A percentile compares a stretch with the other conserved stretches of the same genome.
Evolutionary conservation across 2,888 invertebrate species (phyloP).

Genomic region (Andrena praecox): DNA sequence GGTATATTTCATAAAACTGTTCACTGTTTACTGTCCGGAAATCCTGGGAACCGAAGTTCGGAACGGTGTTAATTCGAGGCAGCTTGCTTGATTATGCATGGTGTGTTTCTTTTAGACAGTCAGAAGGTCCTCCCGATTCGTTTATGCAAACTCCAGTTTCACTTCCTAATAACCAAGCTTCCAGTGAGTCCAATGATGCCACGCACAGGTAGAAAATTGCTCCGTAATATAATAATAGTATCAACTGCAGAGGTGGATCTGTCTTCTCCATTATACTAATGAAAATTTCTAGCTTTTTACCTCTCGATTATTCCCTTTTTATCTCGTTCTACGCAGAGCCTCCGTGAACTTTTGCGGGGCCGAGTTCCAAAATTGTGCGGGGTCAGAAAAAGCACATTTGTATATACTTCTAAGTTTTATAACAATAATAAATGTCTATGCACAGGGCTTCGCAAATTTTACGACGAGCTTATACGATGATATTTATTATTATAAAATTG

Average conservation of each 20-base stretch:
- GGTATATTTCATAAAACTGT: conserved; percentile 68
- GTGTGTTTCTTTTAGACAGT: conserved; percentile 37
- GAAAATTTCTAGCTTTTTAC: too few species aligned
- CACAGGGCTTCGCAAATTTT: too few species aligned
- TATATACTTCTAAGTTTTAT: too few species aligned
- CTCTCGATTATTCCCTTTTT: too few species aligned
- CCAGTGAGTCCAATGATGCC: conserved; percentile 14
- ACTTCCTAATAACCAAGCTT: conserved; percentile 9
- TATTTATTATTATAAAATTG: too few species aligned
- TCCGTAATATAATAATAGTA: not conserved
- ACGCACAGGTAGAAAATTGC: conserved; percentile 51
- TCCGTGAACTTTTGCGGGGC: too few species aligned
- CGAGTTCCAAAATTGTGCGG: too few species aligned
- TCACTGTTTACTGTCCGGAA: not conserved
- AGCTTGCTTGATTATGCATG: not conserved
- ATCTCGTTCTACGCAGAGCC: too few species aligned
- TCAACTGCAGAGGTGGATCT: conserved; percentile 35
- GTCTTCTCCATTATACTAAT: not conserved
- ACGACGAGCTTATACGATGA: too few species aligned
- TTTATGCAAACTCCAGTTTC: conserved; percentile 6
- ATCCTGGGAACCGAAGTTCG: not conserved
- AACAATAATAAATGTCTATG: too few species aligned
- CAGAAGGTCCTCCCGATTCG: conserved; percentile 10
- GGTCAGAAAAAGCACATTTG: too few species aligned
- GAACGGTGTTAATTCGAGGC: not conserved